Evolutionary conservation across 2,113 vertebrate genomes (phyloP).

Genomic region (Pomatorhinus ruficollis): DNA sequence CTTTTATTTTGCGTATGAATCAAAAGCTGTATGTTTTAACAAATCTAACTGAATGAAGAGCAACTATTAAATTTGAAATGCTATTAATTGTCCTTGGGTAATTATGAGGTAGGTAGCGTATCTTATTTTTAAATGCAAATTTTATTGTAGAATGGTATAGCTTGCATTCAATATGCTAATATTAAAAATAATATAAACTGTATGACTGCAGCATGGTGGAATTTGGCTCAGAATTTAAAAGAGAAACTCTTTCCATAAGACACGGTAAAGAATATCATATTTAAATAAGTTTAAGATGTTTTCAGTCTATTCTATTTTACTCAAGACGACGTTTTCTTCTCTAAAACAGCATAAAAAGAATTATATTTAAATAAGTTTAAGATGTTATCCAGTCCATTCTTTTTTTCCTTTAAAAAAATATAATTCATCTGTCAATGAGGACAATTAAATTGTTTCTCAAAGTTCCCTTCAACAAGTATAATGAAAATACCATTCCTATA

Average conservation of each 20-base stretch:
- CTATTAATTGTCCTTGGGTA: not conserved
- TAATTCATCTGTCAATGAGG: constrained; percentile 13
- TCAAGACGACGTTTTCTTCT: not conserved
- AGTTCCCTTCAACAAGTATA: not conserved
- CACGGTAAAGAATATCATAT: not conserved
- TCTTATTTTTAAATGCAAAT: not conserved
- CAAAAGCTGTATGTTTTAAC: not conserved
- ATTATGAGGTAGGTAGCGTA: not conserved
- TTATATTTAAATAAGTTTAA: constrained; percentile 42
- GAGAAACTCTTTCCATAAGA: not conserved
- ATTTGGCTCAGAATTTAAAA: constrained; percentile 7
- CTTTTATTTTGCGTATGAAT: not conserved
- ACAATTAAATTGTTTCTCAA: not conserved
- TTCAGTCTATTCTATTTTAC: constrained; percentile 11
- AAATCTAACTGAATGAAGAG: not conserved
- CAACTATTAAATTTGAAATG: not conserved
- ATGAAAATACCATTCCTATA: constrained; percentile 18
- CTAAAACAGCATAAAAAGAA: not conserved
- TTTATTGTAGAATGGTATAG: not conserved
- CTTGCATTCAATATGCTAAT: not conserved
- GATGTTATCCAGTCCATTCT: not conserved
- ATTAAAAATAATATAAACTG: not conserved
- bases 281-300: constrained; percentile 51
- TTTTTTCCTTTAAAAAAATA: not conserved
- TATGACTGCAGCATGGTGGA: not conserved